Evolutionary conservation across 53 echinoderm and acorn worm species (phyloP).

Genomic region (Echinarachnius parma): DNA sequence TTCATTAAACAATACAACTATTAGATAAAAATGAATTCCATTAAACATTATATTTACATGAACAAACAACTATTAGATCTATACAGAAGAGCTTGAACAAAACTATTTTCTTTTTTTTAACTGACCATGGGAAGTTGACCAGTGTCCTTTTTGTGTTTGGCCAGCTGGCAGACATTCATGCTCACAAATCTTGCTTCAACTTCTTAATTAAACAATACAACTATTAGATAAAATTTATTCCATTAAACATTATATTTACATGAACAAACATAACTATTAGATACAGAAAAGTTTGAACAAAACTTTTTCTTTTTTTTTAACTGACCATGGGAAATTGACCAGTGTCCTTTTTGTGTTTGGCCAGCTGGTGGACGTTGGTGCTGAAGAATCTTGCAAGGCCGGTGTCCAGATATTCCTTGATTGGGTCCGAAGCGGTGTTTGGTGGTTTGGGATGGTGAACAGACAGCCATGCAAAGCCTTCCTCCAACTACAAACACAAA

Average conservation of each 20-base stretch:
- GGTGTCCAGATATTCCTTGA: constrained; percentile 76
- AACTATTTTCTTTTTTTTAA: constrained; percentile 22
- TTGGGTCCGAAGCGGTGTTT: constrained; percentile 26
- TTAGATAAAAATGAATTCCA: no score
- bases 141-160: constrained; percentile 48
- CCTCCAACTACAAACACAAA: constrained; percentile 50
- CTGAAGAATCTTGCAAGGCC: constrained; percentile 78
- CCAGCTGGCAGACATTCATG: constrained; percentile 78
- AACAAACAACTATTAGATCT: no score
- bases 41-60: no score
- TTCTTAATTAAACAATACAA: no score
- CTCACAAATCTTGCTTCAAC: no score
- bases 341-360: constrained; percentile 48
- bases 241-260: no score
- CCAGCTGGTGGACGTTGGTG: constrained; percentile 64
- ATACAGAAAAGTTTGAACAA: not conserved
- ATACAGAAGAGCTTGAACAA: not conserved
- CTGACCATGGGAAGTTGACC: constrained; percentile 48
- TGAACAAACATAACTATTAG: no score
- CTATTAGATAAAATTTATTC: no score
- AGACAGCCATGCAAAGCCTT: constrained; percentile 72
- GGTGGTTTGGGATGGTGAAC: constrained; percentile 49
- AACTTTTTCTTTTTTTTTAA: constrained; percentile 18
- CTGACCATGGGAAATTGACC: constrained; percentile 49
- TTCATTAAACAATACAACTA: no score